Conservation (phyloP, 2,888 invertebrate genomes). For the Synergus umbraculus region DNA sequence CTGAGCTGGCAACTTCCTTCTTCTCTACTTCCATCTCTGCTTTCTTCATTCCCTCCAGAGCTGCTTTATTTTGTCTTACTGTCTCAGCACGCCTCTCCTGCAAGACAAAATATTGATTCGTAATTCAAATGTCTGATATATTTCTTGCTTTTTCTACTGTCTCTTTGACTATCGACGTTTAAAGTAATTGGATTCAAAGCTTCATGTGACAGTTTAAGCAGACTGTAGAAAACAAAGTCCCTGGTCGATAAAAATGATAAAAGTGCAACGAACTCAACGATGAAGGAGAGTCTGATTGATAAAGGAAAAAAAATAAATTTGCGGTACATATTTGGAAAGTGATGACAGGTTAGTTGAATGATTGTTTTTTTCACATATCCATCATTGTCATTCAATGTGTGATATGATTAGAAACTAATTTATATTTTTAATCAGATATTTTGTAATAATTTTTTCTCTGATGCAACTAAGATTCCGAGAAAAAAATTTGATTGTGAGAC, state of each 20-base stretch:
- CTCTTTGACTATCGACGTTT: no score
- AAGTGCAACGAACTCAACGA: constrained; percentile 34
- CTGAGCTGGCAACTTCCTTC: constrained; percentile 83
- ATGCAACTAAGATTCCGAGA: background rate
- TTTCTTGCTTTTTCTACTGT: no score
- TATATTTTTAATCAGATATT: background rate
- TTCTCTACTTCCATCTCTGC: constrained; percentile 70
- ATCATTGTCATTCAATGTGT: background rate
- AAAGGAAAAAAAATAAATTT: background rate
- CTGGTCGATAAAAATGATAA: constrained; percentile 48
- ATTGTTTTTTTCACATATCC: background rate
- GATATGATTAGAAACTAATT: background rate
- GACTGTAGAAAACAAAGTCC: constrained; percentile 52
- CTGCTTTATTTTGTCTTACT: constrained; percentile 94
- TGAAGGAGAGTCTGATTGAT: background rate
- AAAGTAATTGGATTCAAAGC: background rate
- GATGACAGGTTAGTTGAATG: background rate
- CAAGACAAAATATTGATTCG: constrained; percentile 52
- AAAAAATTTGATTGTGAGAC: constrained; percentile 61
- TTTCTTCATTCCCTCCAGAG: constrained; percentile 80
- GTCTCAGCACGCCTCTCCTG: constrained; percentile 95
- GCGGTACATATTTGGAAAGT: background rate
- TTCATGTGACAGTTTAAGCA: constrained; percentile 48
- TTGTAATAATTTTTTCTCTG: background rate
- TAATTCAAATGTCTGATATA: background rate